Evolutionary conservation across 2,797 vertebrate genomes (phyloP).

Genomic region (Paratrypauchen microcephalus): DNA sequence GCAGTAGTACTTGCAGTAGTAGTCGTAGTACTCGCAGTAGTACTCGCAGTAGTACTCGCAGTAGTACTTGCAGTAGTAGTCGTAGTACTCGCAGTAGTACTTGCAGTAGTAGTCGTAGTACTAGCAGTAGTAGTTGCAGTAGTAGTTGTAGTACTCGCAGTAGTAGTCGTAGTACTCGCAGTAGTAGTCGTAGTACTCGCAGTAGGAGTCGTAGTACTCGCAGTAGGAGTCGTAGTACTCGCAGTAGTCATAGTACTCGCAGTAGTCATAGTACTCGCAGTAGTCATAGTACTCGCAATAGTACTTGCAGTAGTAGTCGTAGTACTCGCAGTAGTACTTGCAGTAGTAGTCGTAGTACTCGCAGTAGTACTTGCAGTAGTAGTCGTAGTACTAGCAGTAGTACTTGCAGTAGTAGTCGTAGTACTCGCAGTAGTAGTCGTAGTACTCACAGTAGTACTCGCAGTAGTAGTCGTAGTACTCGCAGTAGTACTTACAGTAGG

Average conservation of each 20-base stretch:
- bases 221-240: not conserved
- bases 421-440: no score
- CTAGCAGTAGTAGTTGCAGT: not conserved
- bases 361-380: not conserved
- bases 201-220: conserved; percentile 64
- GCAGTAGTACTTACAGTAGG: no score
- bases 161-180: no score
- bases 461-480: not conserved
- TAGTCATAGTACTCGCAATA: not conserved
- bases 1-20: no score
- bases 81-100: not conserved
- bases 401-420: no score
- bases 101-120: not conserved
- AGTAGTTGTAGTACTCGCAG: no score
- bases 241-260: no score
- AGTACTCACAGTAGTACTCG: conserved; percentile 64
- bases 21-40: no score
- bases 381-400: no score
- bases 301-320: not conserved
- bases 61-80: not conserved
- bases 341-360: no score
- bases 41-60: not conserved
- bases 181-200: no score
- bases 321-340: not conserved
- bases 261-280: rapidly evolving